Evolutionary conservation across 2,888 invertebrate genomes (phyloP), one percentile per base, ranked within the genome.

Genomic region (Cheilosia impressa): DNA sequence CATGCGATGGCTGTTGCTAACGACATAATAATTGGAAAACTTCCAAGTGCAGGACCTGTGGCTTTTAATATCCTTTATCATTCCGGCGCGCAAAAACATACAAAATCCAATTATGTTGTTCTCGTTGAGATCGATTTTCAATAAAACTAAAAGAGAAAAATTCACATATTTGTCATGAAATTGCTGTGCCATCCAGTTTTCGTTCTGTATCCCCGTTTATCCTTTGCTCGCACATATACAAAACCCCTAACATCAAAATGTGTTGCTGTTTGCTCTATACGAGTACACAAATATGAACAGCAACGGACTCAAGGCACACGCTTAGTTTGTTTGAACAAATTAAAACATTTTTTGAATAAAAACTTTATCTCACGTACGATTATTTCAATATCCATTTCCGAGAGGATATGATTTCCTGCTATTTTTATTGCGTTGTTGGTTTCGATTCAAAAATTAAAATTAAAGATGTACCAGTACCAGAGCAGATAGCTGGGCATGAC

Each of bases 11-110:
- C 55, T n/a, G 10, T 27, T 71, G 34, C 58, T 27, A 53, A 60
- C 58, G 57, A 58, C 27, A 41, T 17, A 22, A 65, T 52, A 72
- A 79, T 68, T 75, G 69, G 58, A 71, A 53, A 69, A 43, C 34
- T 71, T 31, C 34, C 69, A 71, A 43, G 9, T 7, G n/a, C 43
- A 31, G 31, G 38, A 79, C 41, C 50, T 71, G 57, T 71, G 50
- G 63, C 62, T 27, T 62, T 69, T 34, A 22, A 38, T 41, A 53
- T 58, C 27, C 38, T 47, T 19, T 9, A 6, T 13, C 10, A n/a
- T 60, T 52, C 4, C 10, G 50, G 34, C 13, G 41, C 19, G 10
- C 19, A 53, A 73, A 73, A 45, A 47, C 43, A 60, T 17, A 57
- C 34, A 50, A 45, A 68, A 27, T 60, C 27, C 53, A 68, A 62